Evolutionary conservation across 2,888 invertebrate genomes (phyloP).

Genomic region (Xestia xanthographa): DNA sequence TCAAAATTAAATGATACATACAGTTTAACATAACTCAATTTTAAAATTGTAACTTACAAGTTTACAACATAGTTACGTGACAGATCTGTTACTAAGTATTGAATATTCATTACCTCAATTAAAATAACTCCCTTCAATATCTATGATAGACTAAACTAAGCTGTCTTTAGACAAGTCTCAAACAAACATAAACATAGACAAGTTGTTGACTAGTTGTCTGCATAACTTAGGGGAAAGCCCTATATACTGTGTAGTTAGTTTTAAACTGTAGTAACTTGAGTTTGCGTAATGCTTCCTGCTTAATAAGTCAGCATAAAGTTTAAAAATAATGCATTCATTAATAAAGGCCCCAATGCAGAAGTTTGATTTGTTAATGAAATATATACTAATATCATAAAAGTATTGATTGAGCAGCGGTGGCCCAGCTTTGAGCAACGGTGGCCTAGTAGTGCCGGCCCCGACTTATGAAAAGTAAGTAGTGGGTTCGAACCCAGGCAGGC

Average conservation of each 20-base stretch:
- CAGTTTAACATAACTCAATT: background rate
- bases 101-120: conserved; percentile 22
- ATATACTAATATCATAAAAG: too few species aligned
- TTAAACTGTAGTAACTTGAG: conserved; percentile 9
- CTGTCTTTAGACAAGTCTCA: conserved; percentile 8
- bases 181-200: conserved; percentile 42
- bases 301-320: background rate
- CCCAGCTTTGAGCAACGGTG: too few species aligned
- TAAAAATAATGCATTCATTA: background rate
- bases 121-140: conserved; percentile 38
- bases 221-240: conserved; percentile 46
- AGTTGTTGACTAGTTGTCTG: conserved; percentile 43
- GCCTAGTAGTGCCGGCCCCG: too few species aligned
- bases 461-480: too few species aligned
- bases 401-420: too few species aligned
- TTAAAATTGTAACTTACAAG: background rate
- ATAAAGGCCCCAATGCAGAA: too few species aligned
- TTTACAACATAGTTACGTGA: background rate
- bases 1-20: conserved; percentile 22
- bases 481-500: too few species aligned
- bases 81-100: conserved; percentile 15
- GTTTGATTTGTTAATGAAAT: too few species aligned
- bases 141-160: conserved; percentile 55
- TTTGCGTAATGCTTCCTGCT: background rate
- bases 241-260: background rate